A percentile compares a stretch with the other conserved stretches of the same genome.
Conservation (phyloP, 2,113 vertebrate genomes). For the Bucco capensis region DNA sequence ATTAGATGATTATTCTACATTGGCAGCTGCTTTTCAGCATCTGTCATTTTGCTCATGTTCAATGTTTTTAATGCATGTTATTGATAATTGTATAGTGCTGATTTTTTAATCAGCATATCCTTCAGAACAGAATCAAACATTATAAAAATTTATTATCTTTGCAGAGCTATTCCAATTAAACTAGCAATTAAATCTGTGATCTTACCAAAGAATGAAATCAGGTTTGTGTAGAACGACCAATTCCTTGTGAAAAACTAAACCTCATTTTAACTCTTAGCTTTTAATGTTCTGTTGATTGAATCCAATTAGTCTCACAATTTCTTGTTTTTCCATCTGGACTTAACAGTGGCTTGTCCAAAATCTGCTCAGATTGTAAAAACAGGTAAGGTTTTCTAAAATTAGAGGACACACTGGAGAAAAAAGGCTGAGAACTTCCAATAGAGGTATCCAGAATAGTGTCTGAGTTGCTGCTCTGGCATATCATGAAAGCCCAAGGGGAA, state of each 20-base stretch:
- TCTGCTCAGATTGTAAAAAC: background rate
- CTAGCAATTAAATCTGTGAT: background rate
- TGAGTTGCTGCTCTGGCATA: background rate
- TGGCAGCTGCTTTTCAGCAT: conserved; percentile 32
- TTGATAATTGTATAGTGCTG: background rate
- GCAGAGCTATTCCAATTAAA: background rate
- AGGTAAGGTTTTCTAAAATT: background rate
- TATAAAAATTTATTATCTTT: background rate
- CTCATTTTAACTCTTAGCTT: background rate
- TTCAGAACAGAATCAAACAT: background rate
- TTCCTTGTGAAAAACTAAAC: background rate
- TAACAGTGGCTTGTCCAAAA: background rate
- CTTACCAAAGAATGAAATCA: background rate
- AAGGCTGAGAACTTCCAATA: background rate
- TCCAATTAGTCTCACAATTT: background rate
- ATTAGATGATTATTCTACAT: background rate
- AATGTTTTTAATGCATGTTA: background rate
- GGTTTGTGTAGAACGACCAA: background rate
- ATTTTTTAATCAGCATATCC: background rate
- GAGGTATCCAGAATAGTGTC: background rate
- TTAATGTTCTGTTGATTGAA: background rate
- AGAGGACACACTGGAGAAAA: background rate
- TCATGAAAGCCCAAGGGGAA: background rate
- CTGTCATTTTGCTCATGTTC: background rate
- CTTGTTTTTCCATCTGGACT: background rate